A percentile compares a stretch with the other conserved stretches of the same genome.
Conservation (phyloP, 1,140 invertebrate genomes). For the Tetramorium simillimum region DNA sequence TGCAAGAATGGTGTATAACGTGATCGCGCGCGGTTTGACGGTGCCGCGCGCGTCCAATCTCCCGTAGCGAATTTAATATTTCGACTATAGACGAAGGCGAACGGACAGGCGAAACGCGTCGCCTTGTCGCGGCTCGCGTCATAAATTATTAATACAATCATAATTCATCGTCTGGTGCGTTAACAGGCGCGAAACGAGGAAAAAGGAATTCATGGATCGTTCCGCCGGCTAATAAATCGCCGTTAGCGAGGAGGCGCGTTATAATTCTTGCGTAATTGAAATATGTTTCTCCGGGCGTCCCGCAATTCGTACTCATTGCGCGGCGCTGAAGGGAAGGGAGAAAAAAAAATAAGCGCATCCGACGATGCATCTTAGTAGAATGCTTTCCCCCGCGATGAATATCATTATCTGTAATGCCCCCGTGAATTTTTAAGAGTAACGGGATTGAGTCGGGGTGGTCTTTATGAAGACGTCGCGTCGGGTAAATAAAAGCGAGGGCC, state of each 20-base stretch:
- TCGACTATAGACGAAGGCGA: background rate
- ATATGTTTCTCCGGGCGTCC: conserved; percentile 57
- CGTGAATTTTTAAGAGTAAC: conserved; percentile 40
- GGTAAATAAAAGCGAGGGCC: background rate
- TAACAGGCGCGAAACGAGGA: conserved; percentile 41
- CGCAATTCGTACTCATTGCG: conserved; percentile 61
- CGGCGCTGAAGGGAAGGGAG: conserved; percentile 7
- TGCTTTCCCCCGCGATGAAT: conserved; percentile 37
- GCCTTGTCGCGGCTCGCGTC: background rate
- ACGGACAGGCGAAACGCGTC: background rate
- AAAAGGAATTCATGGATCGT: conserved; percentile 48
- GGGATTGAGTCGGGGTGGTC: background rate
- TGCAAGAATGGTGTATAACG: background rate
- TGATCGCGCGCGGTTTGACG: conserved; percentile 2
- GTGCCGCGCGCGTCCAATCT: background rate
- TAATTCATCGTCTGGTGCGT: conserved; percentile 50
- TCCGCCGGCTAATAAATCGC: conserved; percentile 53
- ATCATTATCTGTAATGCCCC: conserved; percentile 19
- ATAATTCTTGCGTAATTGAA: conserved; percentile 62
- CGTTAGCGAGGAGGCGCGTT: conserved; percentile 52
- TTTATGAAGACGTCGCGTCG: conserved; percentile 21
- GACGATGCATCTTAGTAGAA: conserved; percentile 41
- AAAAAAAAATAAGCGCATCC: conserved; percentile 23
- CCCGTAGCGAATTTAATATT: conserved; percentile 43
- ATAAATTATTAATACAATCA: conserved; percentile 53